Base-by-base conservation (phyloP, 1,140 invertebrate species). In the Limonius californicus region DNA sequence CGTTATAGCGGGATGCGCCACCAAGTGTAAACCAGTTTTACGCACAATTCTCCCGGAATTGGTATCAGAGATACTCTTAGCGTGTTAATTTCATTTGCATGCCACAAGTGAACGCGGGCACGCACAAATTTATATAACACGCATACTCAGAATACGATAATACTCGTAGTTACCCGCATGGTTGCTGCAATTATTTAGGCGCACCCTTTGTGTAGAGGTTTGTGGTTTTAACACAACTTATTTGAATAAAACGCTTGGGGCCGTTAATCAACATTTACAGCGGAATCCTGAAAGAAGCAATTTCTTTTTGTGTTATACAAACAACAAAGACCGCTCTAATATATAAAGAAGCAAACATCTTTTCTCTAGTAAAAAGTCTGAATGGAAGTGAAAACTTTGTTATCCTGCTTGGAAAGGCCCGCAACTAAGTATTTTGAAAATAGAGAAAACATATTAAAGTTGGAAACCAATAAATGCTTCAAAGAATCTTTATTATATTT, bases 11-110 rank as follows among this genome's bases (percentile, higher is more conserved):
- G 62, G 62, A 50, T 59, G 54, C 59, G 55, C 61, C 57, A 55
- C 67, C 64, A 68, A 66, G 67, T 68, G 64, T 68, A 68, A 68
- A 68, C 67, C 64, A 66, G 67, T 68, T 68, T 68, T 62, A 68
- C 67, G 67, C 64, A 68, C 67, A 68, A 68, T 68, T 68, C 65
- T 63, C 58, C 62, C 57, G 65, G 61, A 66, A 66, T 68, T 68
- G 64, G 67, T 68, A 66, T 59, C 62, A 45, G 62, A 63, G 58
- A 57, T 59, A 63, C 53, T 60, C 57, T 61, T 50, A 56, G 58
- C 57, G 50, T 54, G 54, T 55, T 67, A 67, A 67, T 67, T 67
- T 67, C 12, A 62, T 50, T 50, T 50, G 45, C 45, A 50, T 50
- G 45, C 45, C 45, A 19, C 45, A 50, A 50, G 45, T 50, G 45